Conservation (phyloP, 2,797 vertebrate species). For the Pelochelys cantorii region DNA sequence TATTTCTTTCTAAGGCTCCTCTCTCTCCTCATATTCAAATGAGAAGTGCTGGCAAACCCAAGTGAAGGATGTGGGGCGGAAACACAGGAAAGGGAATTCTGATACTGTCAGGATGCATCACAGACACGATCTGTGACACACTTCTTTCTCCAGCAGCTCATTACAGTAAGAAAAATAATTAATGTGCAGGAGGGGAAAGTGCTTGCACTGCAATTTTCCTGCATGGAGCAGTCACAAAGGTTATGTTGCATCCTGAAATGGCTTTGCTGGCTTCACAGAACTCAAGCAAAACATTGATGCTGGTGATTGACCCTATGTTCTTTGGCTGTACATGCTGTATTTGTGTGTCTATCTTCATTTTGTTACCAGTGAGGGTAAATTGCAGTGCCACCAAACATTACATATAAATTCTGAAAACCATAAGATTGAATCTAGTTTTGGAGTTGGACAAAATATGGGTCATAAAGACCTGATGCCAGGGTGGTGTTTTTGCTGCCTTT, state of each 20-base stretch:
- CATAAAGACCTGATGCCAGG: not conserved
- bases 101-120: not conserved
- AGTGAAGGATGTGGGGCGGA: not conserved
- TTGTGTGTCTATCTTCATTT: conserved; percentile 14
- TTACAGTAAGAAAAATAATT: not conserved
- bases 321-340: not conserved
- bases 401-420: conserved; percentile 27
- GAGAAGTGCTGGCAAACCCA: not conserved
- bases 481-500: not conserved
- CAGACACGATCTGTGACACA: rapidly evolving
- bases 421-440: not conserved
- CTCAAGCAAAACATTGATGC: conserved; percentile 30
- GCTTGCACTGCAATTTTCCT: conserved; percentile 19
- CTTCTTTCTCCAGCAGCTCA: not conserved
- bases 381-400: not conserved
- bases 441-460: not conserved
- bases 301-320: conserved; percentile 17
- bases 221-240: not conserved
- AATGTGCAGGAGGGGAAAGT: conserved; percentile 15
- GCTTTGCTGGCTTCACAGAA: conserved; percentile 25
- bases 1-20: not conserved
- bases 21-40: rapidly evolving
- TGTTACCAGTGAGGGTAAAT: not conserved
- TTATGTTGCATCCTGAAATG: conserved; percentile 13
- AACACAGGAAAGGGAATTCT: not conserved